Base-by-base conservation (phyloP, 1,140 invertebrate genomes). In the Melitaea cinxia region DNA sequence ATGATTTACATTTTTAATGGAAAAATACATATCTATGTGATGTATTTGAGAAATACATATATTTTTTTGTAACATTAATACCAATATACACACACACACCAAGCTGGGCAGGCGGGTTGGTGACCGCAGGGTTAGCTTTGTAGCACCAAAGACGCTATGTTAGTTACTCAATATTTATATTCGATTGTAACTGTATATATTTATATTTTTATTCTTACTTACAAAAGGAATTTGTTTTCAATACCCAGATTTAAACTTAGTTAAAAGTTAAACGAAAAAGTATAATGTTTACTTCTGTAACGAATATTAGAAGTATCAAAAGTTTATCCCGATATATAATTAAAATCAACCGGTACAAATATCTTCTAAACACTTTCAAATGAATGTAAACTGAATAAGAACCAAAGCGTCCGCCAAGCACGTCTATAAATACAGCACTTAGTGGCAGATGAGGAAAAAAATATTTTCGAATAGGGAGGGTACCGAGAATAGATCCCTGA, bases 361-460 rank as follows among this genome's bases (percentile, higher is more conserved):
- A 59, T 12, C 17, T 21, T 47, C 21, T 23, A 49, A 15, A 26
- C 56, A 49, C 19, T 30, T 42, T 59, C 21, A 65, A 76, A 71
- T 74, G 65, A 66, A 78, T 72, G 73, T 74, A 75, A 81, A 78
- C 75, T 75, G 78, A 82, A 80, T 70, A 75, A 72, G 76, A 79
- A 75, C 70, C 71, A 66, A 74, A 66, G 71, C 73, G 68, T 73
- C 65, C 68, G 73, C 76, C 70, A 71, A 35, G 42, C 57, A 78
- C 80, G 83, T 90, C 88, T 90, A 86, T 82, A 87, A 87, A 89
- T 89, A 89, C 78, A 75, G 73, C 82, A 84, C 83, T 88, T 86
- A 88, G 77, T 54, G 47, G 68, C 70, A 71, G 75, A 72, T 64
- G 75, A 79, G 73, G 73, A 78, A 83, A 84, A 88, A 83, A 75